phyloP scores from a whole-genome alignment of 1,140 invertebrate genomes.

The Microvelia longipes region DNA sequence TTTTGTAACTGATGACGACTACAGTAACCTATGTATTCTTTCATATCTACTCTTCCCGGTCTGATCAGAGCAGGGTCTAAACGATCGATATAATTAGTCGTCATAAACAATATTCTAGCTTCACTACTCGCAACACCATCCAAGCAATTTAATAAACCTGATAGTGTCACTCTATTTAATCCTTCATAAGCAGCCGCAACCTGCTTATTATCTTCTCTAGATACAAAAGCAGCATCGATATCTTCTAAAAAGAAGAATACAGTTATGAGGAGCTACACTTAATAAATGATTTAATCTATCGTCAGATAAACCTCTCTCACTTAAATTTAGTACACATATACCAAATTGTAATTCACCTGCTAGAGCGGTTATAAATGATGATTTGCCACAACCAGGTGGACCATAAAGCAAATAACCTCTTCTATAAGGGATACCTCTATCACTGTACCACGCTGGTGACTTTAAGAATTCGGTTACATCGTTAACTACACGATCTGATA shows the following conservation, averaged over 20 bases:
- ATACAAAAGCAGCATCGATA: constrained; percentile 90
- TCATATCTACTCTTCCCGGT: constrained; percentile 89
- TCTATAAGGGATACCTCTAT: constrained; percentile 60
- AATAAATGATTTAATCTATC: constrained; percentile 89
- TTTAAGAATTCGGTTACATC: constrained; percentile 87
- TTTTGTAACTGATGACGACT: constrained; percentile 58
- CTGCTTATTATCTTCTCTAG: constrained; percentile 62
- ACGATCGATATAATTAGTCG: constrained; percentile 93
- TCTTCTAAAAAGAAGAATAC: constrained; percentile 94
- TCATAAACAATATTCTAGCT: constrained; percentile 97
- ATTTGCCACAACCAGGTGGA: constrained; percentile 97
- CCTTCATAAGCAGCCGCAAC: constrained; percentile 81
- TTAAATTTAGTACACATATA: constrained; percentile 93
- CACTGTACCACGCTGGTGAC: constrained; percentile 82
- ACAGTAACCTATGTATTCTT: constrained; percentile 83
- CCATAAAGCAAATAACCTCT: constrained; percentile 83
- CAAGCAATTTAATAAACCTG: constrained; percentile 90
- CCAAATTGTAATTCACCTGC: constrained; percentile 90
- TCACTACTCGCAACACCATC: constrained; percentile 98
- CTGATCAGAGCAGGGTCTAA: constrained; percentile 91
- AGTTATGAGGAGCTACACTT: constrained; percentile 80
- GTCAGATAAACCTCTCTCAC: constrained; percentile 86
- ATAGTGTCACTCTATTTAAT: constrained; percentile 86
- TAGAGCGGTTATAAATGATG: constrained; percentile 87
- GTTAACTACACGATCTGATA: constrained; percentile 58